Evolutionary conservation across 2,888 invertebrate genomes (phyloP).

Genomic region (Peribatodes rhomboidaria): DNA sequence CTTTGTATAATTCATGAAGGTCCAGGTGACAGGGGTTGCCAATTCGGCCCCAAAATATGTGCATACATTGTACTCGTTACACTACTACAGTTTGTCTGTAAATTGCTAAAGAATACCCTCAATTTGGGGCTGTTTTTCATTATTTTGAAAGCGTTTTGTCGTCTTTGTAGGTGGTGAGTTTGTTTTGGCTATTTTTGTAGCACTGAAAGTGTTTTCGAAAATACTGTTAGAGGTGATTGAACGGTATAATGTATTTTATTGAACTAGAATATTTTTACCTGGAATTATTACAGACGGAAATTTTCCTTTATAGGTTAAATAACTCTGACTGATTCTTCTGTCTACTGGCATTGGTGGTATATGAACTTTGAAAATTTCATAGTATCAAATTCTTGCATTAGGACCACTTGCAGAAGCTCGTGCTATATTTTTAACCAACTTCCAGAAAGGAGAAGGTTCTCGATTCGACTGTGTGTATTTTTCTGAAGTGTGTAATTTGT

Average conservation of each 20-base stretch:
- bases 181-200: neutral
- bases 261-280: too few species aligned
- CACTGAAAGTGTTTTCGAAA: neutral
- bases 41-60: constrained; percentile 68
- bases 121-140: constrained; percentile 56
- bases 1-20: constrained; percentile 76
- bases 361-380: too few species aligned
- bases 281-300: too few species aligned
- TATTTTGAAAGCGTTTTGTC: constrained; percentile 66
- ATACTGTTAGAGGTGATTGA: neutral
- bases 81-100: constrained; percentile 36
- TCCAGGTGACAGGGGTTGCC: constrained; percentile 71
- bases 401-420: too few species aligned
- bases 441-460: too few species aligned
- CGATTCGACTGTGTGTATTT: too few species aligned
- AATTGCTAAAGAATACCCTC: constrained; percentile 55
- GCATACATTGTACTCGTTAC: constrained; percentile 59
- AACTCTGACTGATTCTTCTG: too few species aligned
- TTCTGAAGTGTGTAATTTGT: too few species aligned
- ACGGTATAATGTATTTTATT: neutral
- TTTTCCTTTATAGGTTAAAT: too few species aligned
- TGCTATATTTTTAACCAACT: too few species aligned
- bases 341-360: too few species aligned
- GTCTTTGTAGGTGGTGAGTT: constrained; percentile 51
- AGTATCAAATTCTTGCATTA: too few species aligned